Evolutionary conservation across 2,888 invertebrate genomes (phyloP).

Genomic region (Myopa tessellatipennis): DNA sequence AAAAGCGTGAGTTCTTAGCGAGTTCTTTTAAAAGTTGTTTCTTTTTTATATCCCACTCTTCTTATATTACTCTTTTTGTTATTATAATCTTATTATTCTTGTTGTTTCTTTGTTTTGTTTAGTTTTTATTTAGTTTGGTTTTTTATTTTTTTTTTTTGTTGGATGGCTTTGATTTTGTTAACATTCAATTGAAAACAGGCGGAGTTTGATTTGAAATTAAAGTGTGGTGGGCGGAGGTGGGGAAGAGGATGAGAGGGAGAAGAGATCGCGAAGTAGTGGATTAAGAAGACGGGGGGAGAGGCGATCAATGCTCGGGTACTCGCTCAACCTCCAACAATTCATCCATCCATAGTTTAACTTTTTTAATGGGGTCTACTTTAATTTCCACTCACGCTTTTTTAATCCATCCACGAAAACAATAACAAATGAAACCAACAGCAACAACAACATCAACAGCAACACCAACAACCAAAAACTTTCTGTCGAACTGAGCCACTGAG

Average conservation of each 20-base stretch:
- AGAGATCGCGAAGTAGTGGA: neutral
- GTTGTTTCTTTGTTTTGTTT: no score
- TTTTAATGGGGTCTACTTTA: slow-evolving; percentile 13
- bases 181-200: slow-evolving; percentile 31
- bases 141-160: neutral
- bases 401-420: slow-evolving; percentile 3
- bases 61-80: neutral
- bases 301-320: neutral
- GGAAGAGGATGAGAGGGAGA: neutral
- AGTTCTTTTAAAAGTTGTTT: neutral
- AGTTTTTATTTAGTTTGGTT: no score
- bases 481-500: neutral
- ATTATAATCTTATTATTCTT: no score
- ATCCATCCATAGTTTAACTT: neutral
- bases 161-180: neutral
- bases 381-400: slow-evolving; percentile 19
- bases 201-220: slow-evolving; percentile 15
- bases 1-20: neutral
- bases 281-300: neutral
- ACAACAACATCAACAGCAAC: neutral
- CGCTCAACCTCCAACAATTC: neutral
- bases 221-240: neutral
- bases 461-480: neutral
- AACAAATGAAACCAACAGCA: neutral
- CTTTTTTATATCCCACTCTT: neutral